Base-by-base conservation (phyloP, 2,797 vertebrate genomes). In the Rhynchonycteris naso region DNA sequence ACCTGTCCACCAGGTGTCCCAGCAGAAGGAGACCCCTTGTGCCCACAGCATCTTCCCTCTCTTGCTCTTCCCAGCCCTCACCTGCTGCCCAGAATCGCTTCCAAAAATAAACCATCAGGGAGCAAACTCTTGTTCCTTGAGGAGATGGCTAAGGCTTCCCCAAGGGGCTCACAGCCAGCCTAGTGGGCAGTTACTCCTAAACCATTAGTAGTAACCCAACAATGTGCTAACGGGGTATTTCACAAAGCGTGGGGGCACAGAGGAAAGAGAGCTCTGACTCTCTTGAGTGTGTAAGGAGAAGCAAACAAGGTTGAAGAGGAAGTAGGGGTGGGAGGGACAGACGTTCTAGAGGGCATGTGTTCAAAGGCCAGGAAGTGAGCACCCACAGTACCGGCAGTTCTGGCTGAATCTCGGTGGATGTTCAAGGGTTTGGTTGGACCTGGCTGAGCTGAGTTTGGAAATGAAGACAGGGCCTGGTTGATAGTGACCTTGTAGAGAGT, bases 321-420 rank as follows among this genome's bases (percentile, higher is more conserved):
- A 69, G 91, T 12, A 0, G 33, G 28, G 21, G 21, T 1, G 15
- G n/a, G 59, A 30, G 43, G 14, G 4, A 12, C 7, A 28, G 63
- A 9, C 58, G 3, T 4, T 7, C 15, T 7, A 15, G 75, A 30
- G 7, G 15, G 7, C 0, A 4, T 2, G 26, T 38, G 26, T 38
- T 21, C 72, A 19, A 35, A 69, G 72, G 30, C 82, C 69, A 0
- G 47, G 91, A 54, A 35, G 9, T 4, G 16, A 5, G n/a, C 2
- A 1, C 12, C 3, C 2, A 2, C 71, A 1, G 12, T 1, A 7
- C 59, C 0, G 1, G 26, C 0, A 4, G 33, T 3, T 18, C 38
- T 16, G 21, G n/a, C 47, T 0, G 0, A 63, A 13, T 7, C 18
- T 0, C 2, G 24, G 3, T 1, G 4, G 66, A 13, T 22, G 16